A percentile compares a stretch with the other conserved stretches of the same genome.
Conservation (phyloP, 1,140 invertebrate species). For the Chelonus insularis region DNA sequence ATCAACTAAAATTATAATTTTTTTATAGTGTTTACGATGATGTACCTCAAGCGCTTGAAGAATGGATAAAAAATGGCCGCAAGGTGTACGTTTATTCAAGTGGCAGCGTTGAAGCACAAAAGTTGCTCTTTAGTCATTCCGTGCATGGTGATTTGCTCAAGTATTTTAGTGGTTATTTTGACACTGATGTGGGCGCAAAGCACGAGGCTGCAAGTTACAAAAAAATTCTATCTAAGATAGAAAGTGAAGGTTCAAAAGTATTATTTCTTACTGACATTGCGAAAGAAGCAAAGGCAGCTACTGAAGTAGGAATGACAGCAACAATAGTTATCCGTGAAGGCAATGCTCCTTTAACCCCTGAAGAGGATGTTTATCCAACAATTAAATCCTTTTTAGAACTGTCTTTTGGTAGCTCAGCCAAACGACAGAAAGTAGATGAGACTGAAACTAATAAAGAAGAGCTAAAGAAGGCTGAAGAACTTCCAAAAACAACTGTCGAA, state of each 20-base stretch:
- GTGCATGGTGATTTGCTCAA: slow-evolving; percentile 73
- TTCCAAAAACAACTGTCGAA: slow-evolving; percentile 32
- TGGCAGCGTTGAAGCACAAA: slow-evolving; percentile 88
- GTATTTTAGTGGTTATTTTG: slow-evolving; percentile 81
- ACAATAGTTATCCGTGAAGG: slow-evolving; percentile 76
- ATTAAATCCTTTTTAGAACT: slow-evolving; percentile 64
- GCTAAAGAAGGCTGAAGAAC: slow-evolving; percentile 29
- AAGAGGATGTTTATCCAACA: slow-evolving; percentile 65
- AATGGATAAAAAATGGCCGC: slow-evolving; percentile 69
- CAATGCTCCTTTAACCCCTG: slow-evolving; percentile 69
- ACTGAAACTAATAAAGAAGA: slow-evolving; percentile 28
- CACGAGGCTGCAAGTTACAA: slow-evolving; percentile 73
- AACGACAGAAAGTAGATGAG: slow-evolving; percentile 52
- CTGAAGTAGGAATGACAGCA: slow-evolving; percentile 69
- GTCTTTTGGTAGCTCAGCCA: slow-evolving; percentile 48
- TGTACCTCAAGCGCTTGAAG: slow-evolving; percentile 72
- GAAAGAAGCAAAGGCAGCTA: slow-evolving; percentile 81
- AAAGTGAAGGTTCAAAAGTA: slow-evolving; percentile 66
- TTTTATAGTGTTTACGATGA: slow-evolving; percentile 80
- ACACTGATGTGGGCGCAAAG: slow-evolving; percentile 83
- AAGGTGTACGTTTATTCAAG: slow-evolving; percentile 89
- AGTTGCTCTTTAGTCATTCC: slow-evolving; percentile 81
- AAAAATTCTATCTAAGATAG: slow-evolving; percentile 73
- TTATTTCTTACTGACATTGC: slow-evolving; percentile 85
- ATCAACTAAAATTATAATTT: slow-evolving; percentile 20